These are phyloP conservation scores for Temnothorax curvispinosus DNA, from an alignment of 1,140 invertebrate species.

Conservation along the genomic window DNA sequence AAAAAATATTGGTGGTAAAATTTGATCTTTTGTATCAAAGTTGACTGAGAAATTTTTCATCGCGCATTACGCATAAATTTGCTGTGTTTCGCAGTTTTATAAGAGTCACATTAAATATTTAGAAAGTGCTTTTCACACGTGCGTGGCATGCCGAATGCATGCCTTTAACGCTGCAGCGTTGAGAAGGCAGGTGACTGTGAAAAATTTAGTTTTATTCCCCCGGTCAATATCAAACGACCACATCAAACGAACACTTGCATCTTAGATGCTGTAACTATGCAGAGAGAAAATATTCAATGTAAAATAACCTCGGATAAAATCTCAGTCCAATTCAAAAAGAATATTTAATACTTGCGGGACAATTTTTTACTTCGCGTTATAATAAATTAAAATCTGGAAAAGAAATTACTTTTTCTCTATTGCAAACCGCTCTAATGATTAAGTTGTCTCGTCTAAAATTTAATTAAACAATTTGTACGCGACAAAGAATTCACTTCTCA, in stretches of 20 bases:
- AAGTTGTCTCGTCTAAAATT: not conserved
- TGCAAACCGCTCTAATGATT: not conserved
- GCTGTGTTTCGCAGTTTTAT: slow-evolving; percentile 4
- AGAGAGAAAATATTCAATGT: slow-evolving; percentile 1
- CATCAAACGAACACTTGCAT: slow-evolving; percentile 36
- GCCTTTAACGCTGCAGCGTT: not conserved
- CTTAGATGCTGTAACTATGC: not conserved
- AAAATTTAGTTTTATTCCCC: slow-evolving; percentile 44
- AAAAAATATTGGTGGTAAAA: not conserved
- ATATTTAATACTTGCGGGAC: not conserved
- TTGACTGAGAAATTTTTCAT: not conserved
- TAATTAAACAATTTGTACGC: not conserved
- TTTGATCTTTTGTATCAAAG: not conserved
- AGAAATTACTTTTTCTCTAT: not conserved
- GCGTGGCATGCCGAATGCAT: not conserved
- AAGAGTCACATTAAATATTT: slow-evolving; percentile 29
- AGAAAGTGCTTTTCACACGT: not conserved
- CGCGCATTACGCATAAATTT: not conserved
- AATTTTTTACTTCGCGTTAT: not conserved
- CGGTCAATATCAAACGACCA: slow-evolving; percentile 28
- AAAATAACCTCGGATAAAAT: slow-evolving; percentile 20
- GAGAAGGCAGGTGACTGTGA: slow-evolving; percentile 12
- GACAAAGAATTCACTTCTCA: not conserved
- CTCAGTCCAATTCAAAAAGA: not conserved
- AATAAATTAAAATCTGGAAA: slow-evolving; percentile 18